Percentiles rank a stretch among this genome's conserved stretches.
These are phyloP conservation scores for Graptemys geographica DNA, from an alignment of 2,797 vertebrate species.

Conservation along the genomic window DNA sequence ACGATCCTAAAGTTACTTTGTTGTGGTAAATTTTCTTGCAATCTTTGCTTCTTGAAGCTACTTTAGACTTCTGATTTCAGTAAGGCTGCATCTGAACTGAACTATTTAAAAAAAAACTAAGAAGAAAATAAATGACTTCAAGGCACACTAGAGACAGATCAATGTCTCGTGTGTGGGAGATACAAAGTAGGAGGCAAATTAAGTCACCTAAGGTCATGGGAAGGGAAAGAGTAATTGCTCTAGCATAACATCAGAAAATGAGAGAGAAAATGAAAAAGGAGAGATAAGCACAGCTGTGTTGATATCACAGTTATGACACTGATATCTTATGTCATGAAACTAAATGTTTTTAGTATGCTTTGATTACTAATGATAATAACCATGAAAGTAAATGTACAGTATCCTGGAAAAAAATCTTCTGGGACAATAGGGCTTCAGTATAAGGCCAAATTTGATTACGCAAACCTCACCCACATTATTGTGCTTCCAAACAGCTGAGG, in stretches of 20 bases:
- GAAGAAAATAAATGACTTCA: constrained; percentile 54
- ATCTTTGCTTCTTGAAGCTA: neutral
- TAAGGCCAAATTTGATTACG: neutral
- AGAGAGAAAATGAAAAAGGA: neutral
- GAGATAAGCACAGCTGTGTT: constrained; percentile 12
- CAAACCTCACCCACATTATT: neutral
- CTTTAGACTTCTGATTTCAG: neutral
- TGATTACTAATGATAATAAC: constrained; percentile 36
- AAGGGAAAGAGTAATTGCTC: constrained; percentile 45
- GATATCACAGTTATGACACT: constrained; percentile 28
- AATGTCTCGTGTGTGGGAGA: constrained; percentile 58
- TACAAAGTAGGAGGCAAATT: constrained; percentile 58
- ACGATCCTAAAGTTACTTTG: neutral
- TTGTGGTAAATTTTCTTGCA: neutral
- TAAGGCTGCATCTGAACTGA: fast-evolving
- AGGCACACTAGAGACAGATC: neutral
- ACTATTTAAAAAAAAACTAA: constrained; percentile 37
- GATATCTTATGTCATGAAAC: neutral
- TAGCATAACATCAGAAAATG: constrained; percentile 52
- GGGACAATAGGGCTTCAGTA: neutral
- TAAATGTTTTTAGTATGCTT: neutral
- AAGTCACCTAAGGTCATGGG: constrained; percentile 79
- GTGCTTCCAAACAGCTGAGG: neutral
- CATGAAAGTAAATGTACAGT: neutral
- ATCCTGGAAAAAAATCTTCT: neutral